Evolutionary conservation across 2,888 invertebrate genomes (phyloP), one percentile per base, ranked within the genome.

Genomic region (Empis stercorea): DNA sequence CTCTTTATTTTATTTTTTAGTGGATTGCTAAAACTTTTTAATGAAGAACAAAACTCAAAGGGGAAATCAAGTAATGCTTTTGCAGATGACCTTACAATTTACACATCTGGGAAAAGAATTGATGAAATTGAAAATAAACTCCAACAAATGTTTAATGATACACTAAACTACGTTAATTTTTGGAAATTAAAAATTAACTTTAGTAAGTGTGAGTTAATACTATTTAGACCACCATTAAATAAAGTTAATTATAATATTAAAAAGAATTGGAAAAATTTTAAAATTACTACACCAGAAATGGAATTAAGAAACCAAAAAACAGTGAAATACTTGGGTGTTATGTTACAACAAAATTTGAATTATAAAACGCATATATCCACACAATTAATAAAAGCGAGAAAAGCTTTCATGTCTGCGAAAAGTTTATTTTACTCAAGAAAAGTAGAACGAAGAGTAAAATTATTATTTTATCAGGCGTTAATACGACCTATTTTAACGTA

Each of bases 401-500:
- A 40, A 17, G 40, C 36, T 11, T 39, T 46, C n/a, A 30, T 46
- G 40, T 14, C 34, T 11, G 16, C 23, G 3, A 39, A 37, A 32
- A 16, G 11, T 10, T 37, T 46, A n/a, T 46, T 40, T 16, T 30
- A 20, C 17, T 40, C 30, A 3, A 46, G 23, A 41, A 10, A 46
- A 20, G 4, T 40, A 11, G 13, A 14, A 7, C 9, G 10, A 3
- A 20, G 27, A 14, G 5, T 45, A 3, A 46, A 46, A 40, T 4
- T 46, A 14, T 27, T 30, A 3, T 16, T 30, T 10, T 46, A 46
- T 32, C 37, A 46, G 34, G 30, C 30, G 11, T 14, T 40, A 6
- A 6, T 46, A 10, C 3, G 46, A 32, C 40, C 46, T 13, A 40
- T 46, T 20, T 5, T 39, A 2, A 46, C 46, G 4, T 44, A 44